These are phyloP conservation scores for Procambarus clarkii DNA, from an alignment of 1,140 invertebrate species.

Conservation along the genomic window DNA sequence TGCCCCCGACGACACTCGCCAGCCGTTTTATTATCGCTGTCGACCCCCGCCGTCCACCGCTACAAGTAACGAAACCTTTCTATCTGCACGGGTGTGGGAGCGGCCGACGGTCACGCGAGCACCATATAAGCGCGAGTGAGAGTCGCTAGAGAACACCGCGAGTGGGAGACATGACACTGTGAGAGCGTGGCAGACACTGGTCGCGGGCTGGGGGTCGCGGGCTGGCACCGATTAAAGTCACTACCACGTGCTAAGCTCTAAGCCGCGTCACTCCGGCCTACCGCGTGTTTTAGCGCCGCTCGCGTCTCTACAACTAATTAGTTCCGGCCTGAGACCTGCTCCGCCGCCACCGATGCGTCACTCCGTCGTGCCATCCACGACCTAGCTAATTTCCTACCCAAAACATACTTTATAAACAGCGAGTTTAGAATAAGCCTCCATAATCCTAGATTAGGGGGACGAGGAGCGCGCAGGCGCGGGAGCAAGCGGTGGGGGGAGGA, in stretches of 20 bases:
- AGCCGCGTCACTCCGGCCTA: slow-evolving; percentile 13
- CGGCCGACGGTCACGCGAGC: too few relatives aligned
- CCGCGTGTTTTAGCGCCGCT: not conserved
- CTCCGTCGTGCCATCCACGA: slow-evolving; percentile 66
- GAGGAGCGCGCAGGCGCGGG: slow-evolving; percentile 57
- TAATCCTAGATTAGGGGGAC: slow-evolving; percentile 67
- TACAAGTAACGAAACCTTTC: too few relatives aligned
- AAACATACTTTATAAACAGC: slow-evolving; percentile 71
- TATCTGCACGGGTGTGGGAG: not conserved
- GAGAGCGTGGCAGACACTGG: not conserved
- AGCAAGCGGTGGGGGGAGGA: not conserved
- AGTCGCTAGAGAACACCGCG: not conserved
- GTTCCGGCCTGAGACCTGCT: slow-evolving; percentile 25
- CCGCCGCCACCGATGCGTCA: slow-evolving; percentile 53
- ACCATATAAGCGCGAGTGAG: not conserved
- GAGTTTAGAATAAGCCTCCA: slow-evolving; percentile 71
- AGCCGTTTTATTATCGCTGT: not conserved
- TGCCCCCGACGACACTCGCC: not conserved
- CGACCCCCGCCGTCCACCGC: too few relatives aligned
- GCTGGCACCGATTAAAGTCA: slow-evolving; percentile 64
- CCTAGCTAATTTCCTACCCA: slow-evolving; percentile 69
- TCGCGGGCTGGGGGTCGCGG: not conserved
- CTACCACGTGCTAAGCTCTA: slow-evolving; percentile 65
- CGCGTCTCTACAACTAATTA: not conserved
- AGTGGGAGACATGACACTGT: not conserved